Conservation (phyloP, 2,888 invertebrate species). For the Ormyrus nitidulus region DNA sequence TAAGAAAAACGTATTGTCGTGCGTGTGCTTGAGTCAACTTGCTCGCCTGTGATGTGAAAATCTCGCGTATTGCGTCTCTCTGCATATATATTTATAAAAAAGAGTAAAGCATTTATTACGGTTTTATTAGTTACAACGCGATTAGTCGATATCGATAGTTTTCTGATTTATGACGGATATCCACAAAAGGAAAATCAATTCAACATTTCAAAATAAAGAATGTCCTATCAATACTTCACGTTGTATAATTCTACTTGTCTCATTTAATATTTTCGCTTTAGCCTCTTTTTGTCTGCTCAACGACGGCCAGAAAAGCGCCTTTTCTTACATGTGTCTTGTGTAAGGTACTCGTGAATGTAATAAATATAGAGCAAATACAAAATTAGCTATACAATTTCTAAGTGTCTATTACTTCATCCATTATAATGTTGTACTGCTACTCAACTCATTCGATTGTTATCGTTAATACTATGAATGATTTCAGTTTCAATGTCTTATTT, state of each 20-base stretch:
- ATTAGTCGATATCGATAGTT: constrained; percentile 46
- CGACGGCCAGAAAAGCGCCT: constrained; percentile 33
- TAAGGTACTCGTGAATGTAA: constrained; percentile 62
- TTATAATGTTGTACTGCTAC: constrained; percentile 52
- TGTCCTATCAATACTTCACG: constrained; percentile 3
- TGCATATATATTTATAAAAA: constrained; percentile 49
- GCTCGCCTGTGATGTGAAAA: constrained; percentile 46
- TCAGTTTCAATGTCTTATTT: constrained; percentile 28
- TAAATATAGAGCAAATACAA: constrained; percentile 70
- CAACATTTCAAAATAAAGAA: constrained; percentile 29
- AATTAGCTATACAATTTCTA: constrained; percentile 70
- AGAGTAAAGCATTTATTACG: constrained; percentile 38
- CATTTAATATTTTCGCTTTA: constrained; percentile 14
- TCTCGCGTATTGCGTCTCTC: constrained; percentile 40
- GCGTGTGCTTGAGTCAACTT: constrained; percentile 53
- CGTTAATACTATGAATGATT: constrained; percentile 58
- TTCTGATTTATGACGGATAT: constrained; percentile 31
- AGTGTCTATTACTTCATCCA: constrained; percentile 62
- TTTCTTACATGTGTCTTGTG: constrained; percentile 23
- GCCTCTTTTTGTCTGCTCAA: constrained; percentile 23
- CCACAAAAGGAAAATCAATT: constrained; percentile 35
- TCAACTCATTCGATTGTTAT: constrained; percentile 53
- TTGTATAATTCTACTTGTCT: constrained; percentile 31
- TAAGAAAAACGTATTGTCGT: constrained; percentile 26
- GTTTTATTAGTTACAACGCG: constrained; percentile 52